Conservation (phyloP, 2,113 vertebrate species). For the Aegithalos caudatus region DNA sequence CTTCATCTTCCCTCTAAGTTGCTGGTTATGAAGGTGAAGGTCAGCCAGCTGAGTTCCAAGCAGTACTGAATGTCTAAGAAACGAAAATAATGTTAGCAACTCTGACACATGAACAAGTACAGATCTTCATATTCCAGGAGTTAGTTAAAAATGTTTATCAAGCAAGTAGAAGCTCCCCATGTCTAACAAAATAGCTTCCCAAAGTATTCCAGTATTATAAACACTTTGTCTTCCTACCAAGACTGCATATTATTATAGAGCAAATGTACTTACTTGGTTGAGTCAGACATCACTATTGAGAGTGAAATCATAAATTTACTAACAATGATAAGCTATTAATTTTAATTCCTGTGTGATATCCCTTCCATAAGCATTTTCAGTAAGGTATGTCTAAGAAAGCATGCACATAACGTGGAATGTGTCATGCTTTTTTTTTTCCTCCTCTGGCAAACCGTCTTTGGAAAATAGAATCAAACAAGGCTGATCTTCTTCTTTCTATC, state of each 20-base stretch:
- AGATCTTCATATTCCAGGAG: neutral
- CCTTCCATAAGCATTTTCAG: neutral
- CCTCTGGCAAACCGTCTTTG: neutral
- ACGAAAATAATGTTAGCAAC: neutral
- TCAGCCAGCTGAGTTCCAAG: slow-evolving; percentile 87
- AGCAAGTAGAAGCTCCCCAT: neutral
- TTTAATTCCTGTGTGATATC: neutral
- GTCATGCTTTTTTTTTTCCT: neutral
- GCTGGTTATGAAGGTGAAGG: slow-evolving; percentile 88
- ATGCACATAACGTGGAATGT: neutral
- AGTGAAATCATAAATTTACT: neutral
- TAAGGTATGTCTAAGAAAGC: neutral
- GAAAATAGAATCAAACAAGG: neutral
- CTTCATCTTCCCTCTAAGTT: slow-evolving; percentile 70
- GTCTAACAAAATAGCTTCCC: neutral
- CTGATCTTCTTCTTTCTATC: neutral
- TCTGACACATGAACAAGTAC: neutral
- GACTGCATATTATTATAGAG: neutral
- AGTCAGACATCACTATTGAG: neutral
- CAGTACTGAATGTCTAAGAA: slow-evolving; percentile 76
- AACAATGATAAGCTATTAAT: neutral
- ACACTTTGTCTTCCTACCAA: neutral
- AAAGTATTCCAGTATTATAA: neutral
- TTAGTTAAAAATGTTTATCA: neutral
- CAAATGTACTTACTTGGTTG: neutral